Conservation (phyloP, 2,113 vertebrate species). For the Cyanoliseus patagonus region DNA sequence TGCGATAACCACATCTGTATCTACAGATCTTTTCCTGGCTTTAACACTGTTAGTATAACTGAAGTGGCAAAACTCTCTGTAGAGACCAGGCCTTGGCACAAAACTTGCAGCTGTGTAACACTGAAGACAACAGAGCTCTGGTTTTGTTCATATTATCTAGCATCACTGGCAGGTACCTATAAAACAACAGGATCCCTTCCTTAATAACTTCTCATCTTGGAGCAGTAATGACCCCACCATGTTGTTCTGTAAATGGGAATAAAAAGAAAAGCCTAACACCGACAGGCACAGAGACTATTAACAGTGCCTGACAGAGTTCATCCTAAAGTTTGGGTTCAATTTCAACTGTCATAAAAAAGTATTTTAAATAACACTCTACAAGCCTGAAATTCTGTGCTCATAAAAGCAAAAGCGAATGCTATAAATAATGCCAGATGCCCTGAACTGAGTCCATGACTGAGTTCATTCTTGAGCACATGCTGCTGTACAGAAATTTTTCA, state of each 20-base stretch:
- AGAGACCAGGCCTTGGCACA: neutral
- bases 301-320: neutral
- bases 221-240: neutral
- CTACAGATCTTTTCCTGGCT: neutral
- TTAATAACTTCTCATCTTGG: neutral
- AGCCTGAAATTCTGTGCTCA: neutral
- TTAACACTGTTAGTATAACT: neutral
- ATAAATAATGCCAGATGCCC: slow-evolving; percentile 60
- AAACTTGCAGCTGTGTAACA: neutral
- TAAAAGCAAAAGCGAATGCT: neutral
- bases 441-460: slow-evolving; percentile 33
- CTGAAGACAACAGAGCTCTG: neutral
- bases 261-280: neutral
- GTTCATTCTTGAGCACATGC: slow-evolving; percentile 20
- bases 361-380: neutral
- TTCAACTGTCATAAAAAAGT: neutral
- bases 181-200: neutral
- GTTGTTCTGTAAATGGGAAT: neutral
- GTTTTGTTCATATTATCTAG: neutral
- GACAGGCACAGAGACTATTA: neutral
- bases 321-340: neutral
- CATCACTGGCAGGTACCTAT: neutral
- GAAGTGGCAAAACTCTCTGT: neutral
- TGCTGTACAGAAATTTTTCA: neutral
- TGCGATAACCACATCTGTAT: neutral